A percentile compares a stretch with the other conserved stretches of the same genome.
Evolutionary conservation across 2,888 invertebrate species (phyloP).

Genomic region (Smittia sp.): DNA sequence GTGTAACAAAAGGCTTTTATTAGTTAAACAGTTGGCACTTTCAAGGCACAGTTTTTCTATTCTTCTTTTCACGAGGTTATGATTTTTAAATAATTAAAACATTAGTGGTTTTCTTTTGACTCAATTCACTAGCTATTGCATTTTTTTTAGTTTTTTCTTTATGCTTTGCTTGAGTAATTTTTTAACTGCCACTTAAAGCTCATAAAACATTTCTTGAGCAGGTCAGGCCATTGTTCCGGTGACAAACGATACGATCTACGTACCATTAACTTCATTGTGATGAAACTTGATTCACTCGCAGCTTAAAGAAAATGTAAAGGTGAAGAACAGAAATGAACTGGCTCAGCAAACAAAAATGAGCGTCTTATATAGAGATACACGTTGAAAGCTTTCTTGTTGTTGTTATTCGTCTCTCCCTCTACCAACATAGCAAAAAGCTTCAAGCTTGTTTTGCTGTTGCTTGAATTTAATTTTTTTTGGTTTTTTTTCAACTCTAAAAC

Average conservation of each 20-base stretch:
- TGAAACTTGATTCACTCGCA: conserved; percentile 12
- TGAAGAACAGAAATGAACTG: conserved; percentile 42
- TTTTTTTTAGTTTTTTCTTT: conserved; percentile 13
- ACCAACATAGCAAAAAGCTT: neutral
- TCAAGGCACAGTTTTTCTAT: neutral
- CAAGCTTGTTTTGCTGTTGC: conserved; percentile 28
- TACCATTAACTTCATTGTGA: conserved; percentile 41
- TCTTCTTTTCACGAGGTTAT: neutral
- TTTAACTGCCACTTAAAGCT: neutral
- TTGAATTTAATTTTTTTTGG: too few species aligned
- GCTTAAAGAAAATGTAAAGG: conserved; percentile 14
- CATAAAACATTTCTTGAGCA: neutral
- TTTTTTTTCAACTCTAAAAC: neutral
- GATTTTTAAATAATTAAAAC: conserved; percentile 9
- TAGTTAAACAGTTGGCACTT: neutral
- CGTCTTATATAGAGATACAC: conserved; percentile 29
- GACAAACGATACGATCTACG: too few species aligned
- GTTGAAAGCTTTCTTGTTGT: conserved; percentile 24
- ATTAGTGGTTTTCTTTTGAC: neutral
- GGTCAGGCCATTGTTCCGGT: neutral
- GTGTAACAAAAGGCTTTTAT: neutral
- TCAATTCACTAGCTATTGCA: conserved; percentile 1
- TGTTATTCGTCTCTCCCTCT: conserved; percentile 31
- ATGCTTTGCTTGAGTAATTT: neutral
- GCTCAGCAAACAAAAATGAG: conserved; percentile 31